Evolutionary conservation across 2,113 vertebrate species (phyloP).

Genomic region (Gobiocypris rarus): DNA sequence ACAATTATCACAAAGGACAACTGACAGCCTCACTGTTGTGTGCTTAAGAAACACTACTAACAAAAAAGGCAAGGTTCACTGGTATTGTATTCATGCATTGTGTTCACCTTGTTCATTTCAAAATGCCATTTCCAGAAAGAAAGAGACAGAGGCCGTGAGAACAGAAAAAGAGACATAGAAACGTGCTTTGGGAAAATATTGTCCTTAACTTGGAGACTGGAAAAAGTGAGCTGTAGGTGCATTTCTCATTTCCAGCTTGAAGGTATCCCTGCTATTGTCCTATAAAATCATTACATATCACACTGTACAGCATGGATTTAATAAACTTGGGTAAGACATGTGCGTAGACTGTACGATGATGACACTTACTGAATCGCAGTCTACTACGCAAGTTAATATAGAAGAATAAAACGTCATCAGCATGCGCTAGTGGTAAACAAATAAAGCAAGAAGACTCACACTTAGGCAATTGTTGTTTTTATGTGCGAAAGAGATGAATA

Average conservation of each 20-base stretch:
- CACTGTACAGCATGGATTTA: too few relatives aligned
- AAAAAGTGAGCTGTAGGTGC: not conserved
- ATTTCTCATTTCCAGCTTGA: not conserved
- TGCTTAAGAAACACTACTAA: not conserved
- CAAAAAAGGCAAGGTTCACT: conserved; percentile 33
- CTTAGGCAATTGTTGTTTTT: too few relatives aligned
- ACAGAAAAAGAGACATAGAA: not conserved
- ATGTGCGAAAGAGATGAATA: too few relatives aligned
- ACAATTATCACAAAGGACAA: conserved; percentile 41
- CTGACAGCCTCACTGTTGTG: conserved; percentile 1
- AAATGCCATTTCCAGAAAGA: conserved; percentile 8
- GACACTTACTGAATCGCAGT: too few relatives aligned
- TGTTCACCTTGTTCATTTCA: conserved; percentile 2
- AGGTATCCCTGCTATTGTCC: not conserved
- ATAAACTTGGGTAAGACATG: too few relatives aligned
- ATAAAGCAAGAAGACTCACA: too few relatives aligned
- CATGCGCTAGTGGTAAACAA: too few relatives aligned
- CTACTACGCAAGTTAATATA: too few relatives aligned
- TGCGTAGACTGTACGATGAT: too few relatives aligned
- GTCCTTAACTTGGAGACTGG: not conserved
- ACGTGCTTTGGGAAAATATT: not conserved
- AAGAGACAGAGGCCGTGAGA: conserved; percentile 5
- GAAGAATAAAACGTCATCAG: too few relatives aligned
- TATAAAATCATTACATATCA: too few relatives aligned
- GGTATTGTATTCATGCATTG: conserved; percentile 1